Evolutionary conservation across 2,888 invertebrate species (phyloP).

Genomic region (Anodontia alba): DNA sequence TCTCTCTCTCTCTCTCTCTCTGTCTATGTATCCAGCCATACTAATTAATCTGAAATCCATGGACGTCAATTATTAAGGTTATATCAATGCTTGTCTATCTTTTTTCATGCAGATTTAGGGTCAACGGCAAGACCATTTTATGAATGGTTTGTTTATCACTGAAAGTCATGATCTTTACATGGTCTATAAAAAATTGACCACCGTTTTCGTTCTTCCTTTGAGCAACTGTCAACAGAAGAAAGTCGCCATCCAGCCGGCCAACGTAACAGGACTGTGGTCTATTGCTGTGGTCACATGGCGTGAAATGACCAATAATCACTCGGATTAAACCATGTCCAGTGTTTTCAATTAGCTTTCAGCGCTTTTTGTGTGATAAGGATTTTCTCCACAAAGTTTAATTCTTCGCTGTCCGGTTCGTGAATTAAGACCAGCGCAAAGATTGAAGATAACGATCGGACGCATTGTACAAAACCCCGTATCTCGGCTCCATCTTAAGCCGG

Average conservation of each 20-base stretch:
- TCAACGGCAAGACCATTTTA: too few species aligned
- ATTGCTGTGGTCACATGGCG: conserved; percentile 33
- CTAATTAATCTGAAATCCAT: too few species aligned
- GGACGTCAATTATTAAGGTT: too few species aligned
- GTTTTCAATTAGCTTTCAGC: conserved; percentile 60
- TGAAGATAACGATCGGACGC: neutral
- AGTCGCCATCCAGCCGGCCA: conserved; percentile 1
- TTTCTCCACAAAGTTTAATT: conserved; percentile 7
- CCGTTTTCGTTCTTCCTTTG: neutral
- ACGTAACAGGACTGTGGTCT: neutral
- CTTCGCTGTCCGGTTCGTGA: conserved; percentile 9
- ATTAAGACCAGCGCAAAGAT: conserved; percentile 1
- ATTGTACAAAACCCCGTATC: conserved; percentile 12
- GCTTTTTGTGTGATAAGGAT: conserved; percentile 53
- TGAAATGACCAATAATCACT: conserved; percentile 51
- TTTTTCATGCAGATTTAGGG: too few species aligned
- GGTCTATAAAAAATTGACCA: conserved; percentile 2
- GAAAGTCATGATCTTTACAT: neutral
- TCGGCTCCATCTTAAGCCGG: conserved; percentile 15
- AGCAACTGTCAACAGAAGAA: neutral
- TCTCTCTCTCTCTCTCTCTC: too few species aligned
- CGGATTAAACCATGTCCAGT: conserved; percentile 37
- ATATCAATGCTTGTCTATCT: too few species aligned
- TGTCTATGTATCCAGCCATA: too few species aligned
- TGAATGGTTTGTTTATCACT: too few species aligned